Base-by-base conservation (phyloP, 2,888 invertebrate species). In the Aromia moschata region DNA sequence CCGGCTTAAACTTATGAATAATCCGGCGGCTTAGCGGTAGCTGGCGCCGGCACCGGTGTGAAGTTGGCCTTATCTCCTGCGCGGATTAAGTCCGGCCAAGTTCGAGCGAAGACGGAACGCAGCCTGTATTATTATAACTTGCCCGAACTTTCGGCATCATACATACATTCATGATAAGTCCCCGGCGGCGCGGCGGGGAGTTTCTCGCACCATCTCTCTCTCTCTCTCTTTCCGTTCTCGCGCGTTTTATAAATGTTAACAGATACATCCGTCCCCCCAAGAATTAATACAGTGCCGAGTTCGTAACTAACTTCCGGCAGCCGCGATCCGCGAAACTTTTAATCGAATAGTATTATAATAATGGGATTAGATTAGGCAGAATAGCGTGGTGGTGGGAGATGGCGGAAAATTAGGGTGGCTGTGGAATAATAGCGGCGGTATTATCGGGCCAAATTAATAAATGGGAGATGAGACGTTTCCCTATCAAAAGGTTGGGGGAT, bases 1-100 rank as follows among this genome's bases (percentile, higher is more conserved):
- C 76, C 75, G 73, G 76, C 77, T 77, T 73, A 77, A 67, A 79
- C 77, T 79, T 76, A 79, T 79, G 78, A 79, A 78, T 79, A 79
- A 79, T 79, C 79, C 77, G 75, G 73, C 66, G 74, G 79, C 78
- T 79, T 77, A 78, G 74, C 76, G 74, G n/a, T n/a, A n/a, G n/a
- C 69, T 73, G 76, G 76, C 69, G 74, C 76, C 75, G 73, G 74
- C n/a, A 75, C 77, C 76, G 77, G 77, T 77, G 78, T 77, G 69
- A 67, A 79, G 76, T 77, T 75, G 70, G 72, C 74, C 74, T 78
- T 79, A 79, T 79, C 77, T 78, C 75, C 78, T 78, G 73, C 77
- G 69, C n/a, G 76, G 77, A 79, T 79, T 79, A 77, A 75, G 75
- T 71, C 74, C 70, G 66, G 70, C 70, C 70, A 76, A 78, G 72